Evolutionary conservation across 1,140 invertebrate genomes (phyloP).

Genomic region (Listronotus oregonensis): DNA sequence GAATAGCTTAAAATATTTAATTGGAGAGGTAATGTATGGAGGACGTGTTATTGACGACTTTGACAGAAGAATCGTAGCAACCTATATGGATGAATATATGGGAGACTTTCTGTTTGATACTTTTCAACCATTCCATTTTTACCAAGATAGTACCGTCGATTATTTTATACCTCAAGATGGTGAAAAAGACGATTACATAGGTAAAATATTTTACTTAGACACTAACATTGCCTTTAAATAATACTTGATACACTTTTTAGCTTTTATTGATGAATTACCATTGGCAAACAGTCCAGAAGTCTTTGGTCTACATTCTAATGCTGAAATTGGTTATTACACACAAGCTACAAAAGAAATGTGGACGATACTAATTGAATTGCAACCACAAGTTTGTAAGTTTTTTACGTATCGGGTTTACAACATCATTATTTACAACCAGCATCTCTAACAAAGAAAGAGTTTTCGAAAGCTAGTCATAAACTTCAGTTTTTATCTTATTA

Average conservation of each 20-base stretch:
- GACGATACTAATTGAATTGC: constrained; percentile 80
- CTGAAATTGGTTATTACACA: constrained; percentile 90
- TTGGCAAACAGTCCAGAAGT: constrained; percentile 81
- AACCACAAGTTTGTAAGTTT: constrained; percentile 79
- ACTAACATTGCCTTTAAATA: too few species aligned
- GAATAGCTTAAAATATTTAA: constrained; percentile 88
- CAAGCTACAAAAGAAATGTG: constrained; percentile 83
- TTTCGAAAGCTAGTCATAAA: too few species aligned
- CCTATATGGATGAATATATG: constrained; percentile 93
- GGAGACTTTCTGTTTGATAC: constrained; percentile 90
- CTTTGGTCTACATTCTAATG: constrained; percentile 90
- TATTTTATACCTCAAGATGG: constrained; percentile 77
- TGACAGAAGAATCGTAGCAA: constrained; percentile 81
- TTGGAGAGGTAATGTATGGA: constrained; percentile 94
- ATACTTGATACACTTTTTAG: constrained; percentile 48
- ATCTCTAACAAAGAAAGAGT: too few species aligned
- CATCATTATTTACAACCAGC: too few species aligned
- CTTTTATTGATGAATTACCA: constrained; percentile 73
- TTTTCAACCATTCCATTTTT: constrained; percentile 90
- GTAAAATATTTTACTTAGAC: constrained; percentile 50
- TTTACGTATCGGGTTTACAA: neutral
- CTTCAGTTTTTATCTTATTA: too few species aligned
- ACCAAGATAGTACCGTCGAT: constrained; percentile 72
- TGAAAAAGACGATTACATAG: constrained; percentile 72
- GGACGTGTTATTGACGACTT: constrained; percentile 88